phyloP scores from a whole-genome alignment of 53 echinoderm and acorn worm genomes.

The Holothuria scabra region DNA sequence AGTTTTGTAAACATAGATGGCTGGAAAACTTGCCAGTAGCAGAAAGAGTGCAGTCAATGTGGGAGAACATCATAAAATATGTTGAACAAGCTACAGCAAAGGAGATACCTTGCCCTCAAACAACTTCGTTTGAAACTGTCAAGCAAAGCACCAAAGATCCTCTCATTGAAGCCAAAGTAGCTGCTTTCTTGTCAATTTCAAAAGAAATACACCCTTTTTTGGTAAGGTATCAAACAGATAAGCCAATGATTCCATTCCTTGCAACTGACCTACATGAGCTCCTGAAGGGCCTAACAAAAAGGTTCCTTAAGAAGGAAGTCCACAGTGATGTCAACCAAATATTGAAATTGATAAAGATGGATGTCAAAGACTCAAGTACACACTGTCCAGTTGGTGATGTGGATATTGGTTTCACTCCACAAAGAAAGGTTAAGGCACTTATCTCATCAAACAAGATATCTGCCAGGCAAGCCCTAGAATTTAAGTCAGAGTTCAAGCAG shows the following conservation, averaged over 20 bases:
- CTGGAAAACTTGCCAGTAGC: slow-evolving; percentile 62
- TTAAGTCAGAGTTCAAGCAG: slow-evolving; percentile 3
- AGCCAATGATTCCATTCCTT: slow-evolving; percentile 51
- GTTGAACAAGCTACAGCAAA: slow-evolving; percentile 6
- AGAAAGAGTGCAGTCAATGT: slow-evolving; percentile 47
- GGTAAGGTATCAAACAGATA: slow-evolving; percentile 43
- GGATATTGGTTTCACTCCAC: slow-evolving; percentile 8
- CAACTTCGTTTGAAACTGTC: slow-evolving; percentile 1
- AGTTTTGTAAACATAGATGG: slow-evolving; percentile 26
- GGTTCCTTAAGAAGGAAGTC: no score
- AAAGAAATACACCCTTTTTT: slow-evolving; percentile 48
- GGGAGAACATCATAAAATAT: slow-evolving; percentile 46
- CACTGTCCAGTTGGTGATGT: slow-evolving; percentile 29
- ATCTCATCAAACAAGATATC: slow-evolving; percentile 1
- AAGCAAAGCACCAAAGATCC: slow-evolving; percentile 22
- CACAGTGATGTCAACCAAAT: no score
- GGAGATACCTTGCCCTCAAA: slow-evolving; percentile 10
- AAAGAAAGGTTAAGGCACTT: not conserved
- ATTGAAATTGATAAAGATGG: no score
- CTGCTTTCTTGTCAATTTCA: slow-evolving; percentile 15
- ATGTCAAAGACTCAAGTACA: no score
- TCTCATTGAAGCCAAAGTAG: slow-evolving; percentile 9
- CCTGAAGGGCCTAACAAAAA: not conserved
- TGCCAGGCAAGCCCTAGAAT: not conserved
- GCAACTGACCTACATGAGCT: slow-evolving; percentile 32